phyloP scores from a whole-genome alignment of 2,888 invertebrate genomes.

The Thera britannica region DNA sequence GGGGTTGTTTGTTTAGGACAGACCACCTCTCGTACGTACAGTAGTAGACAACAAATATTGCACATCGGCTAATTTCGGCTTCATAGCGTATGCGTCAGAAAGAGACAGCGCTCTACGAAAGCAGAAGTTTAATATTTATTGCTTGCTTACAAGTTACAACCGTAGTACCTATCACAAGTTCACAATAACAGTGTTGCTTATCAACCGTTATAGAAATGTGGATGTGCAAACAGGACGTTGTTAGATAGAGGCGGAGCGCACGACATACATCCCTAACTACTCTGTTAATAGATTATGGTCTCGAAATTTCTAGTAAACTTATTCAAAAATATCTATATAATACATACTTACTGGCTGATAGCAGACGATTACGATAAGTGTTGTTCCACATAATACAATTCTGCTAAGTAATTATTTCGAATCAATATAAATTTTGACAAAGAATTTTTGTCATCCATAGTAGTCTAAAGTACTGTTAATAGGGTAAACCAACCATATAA shows the following conservation, averaged over 20 bases:
- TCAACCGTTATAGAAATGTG: conserved; percentile 24
- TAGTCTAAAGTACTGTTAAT: no score
- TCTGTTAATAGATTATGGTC: conserved; percentile 17
- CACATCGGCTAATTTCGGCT: no score
- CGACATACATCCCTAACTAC: conserved; percentile 24
- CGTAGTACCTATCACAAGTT: neutral
- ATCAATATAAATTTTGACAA: conserved; percentile 32
- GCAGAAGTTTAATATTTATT: no score
- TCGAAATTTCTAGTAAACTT: conserved; percentile 12
- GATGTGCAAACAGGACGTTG: conserved; percentile 25
- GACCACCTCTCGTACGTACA: no score
- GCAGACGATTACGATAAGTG: conserved; percentile 40
- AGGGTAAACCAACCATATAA: no score
- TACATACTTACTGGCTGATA: conserved; percentile 33
- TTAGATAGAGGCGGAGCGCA: conserved; percentile 19
- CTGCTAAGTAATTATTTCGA: conserved; percentile 35
- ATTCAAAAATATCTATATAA: conserved; percentile 1
- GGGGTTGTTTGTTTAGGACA: no score
- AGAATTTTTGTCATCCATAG: conserved; percentile 14
- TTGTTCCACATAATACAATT: conserved; percentile 38
- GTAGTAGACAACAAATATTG: no score
- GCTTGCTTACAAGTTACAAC: no score
- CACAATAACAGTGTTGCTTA: conserved; percentile 29
- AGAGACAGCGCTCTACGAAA: no score
- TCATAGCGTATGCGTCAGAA: no score